phyloP scores from a whole-genome alignment of 2,797 vertebrate genomes.

The Antrozous pallidus region DNA sequence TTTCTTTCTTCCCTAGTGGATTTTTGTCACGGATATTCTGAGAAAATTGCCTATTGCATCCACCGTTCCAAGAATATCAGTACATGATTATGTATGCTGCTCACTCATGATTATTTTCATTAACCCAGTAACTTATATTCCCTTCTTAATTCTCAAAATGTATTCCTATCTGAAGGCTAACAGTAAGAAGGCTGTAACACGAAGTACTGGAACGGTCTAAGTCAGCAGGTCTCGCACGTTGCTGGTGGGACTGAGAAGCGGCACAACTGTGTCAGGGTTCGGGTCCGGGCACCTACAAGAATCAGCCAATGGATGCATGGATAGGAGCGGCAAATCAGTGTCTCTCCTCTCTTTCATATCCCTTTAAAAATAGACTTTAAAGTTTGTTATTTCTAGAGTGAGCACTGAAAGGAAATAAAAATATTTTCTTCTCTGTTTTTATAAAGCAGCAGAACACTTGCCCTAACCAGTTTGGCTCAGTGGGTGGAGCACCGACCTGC shows the following conservation, averaged over 20 bases:
- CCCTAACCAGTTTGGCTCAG: too few species aligned
- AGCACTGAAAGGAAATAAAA: conserved; percentile 6
- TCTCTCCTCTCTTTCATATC: not conserved
- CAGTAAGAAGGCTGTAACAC: not conserved
- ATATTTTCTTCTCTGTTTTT: not conserved
- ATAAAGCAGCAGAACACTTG: not conserved
- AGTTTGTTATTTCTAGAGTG: not conserved
- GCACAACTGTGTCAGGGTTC: not conserved
- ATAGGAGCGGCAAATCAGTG: not conserved
- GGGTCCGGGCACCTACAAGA: not conserved
- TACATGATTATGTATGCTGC: not conserved
- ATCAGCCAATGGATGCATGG: not conserved
- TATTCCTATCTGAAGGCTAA: not conserved
- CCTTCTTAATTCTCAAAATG: not conserved
- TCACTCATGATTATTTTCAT: not conserved
- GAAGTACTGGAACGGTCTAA: not conserved
- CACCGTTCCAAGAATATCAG: not conserved
- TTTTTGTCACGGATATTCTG: not conserved
- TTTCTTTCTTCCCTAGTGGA: not conserved
- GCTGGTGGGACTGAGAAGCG: not conserved
- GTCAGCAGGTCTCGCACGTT: not conserved
- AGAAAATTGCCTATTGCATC: not conserved
- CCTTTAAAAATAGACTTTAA: not conserved
- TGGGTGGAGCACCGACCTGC: too few species aligned
- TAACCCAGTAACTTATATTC: not conserved